Evolutionary conservation across 2,888 invertebrate species (phyloP).

Genomic region (Pollenia amentaria): DNA sequence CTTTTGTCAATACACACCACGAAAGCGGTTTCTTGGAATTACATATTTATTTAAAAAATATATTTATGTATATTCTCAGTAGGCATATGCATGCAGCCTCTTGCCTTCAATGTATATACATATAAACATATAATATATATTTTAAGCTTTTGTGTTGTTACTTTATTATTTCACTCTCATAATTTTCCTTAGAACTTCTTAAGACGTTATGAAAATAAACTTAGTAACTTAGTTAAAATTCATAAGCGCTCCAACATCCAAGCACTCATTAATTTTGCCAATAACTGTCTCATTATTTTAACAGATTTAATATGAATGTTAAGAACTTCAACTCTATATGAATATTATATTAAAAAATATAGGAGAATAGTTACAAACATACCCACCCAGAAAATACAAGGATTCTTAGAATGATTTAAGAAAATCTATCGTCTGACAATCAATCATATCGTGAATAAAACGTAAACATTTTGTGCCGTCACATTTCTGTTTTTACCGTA

Average conservation of each 20-base stretch:
- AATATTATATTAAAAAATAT: not conserved
- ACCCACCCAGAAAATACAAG: too few relatives aligned
- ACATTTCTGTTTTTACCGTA: too few relatives aligned
- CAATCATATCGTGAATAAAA: too few relatives aligned
- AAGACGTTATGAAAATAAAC: conserved; percentile 2
- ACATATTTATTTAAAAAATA: not conserved
- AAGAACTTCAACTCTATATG: conserved; percentile 68
- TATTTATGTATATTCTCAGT: too few relatives aligned
- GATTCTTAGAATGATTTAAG: too few relatives aligned
- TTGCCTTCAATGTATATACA: too few relatives aligned
- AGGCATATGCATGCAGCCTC: not conserved
- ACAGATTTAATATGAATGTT: conserved; percentile 81
- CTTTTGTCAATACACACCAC: not conserved
- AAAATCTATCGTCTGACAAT: too few relatives aligned
- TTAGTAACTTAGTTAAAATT: too few relatives aligned
- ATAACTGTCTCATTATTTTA: conserved; percentile 75
- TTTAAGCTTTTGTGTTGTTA: not conserved
- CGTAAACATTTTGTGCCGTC: too few relatives aligned
- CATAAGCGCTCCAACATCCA: not conserved
- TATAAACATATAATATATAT: too few relatives aligned
- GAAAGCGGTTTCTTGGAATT: not conserved
- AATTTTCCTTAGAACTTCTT: conserved; percentile 31
- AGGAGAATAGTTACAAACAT: too few relatives aligned
- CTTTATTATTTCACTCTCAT: not conserved
- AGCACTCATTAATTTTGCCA: not conserved